Conservation (phyloP, 1,140 invertebrate species). For the Patella vulgata region DNA sequence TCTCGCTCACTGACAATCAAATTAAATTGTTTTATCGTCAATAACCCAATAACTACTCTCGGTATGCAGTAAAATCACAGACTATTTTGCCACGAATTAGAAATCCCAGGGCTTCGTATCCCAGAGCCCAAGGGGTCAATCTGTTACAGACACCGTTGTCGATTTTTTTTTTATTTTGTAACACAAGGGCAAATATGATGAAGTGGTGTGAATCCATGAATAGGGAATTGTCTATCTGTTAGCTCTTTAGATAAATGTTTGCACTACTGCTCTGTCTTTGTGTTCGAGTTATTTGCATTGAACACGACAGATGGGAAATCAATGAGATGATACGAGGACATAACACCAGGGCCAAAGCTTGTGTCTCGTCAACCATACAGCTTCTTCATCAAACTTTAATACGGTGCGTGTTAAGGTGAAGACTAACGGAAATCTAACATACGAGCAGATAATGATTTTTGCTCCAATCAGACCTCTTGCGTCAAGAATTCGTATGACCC, state of each 20-base stretch:
- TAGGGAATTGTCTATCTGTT: constrained; percentile 6
- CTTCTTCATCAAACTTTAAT: constrained; percentile 8
- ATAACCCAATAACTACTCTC: no score
- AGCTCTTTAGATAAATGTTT: constrained; percentile 15
- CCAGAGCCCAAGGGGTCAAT: no score
- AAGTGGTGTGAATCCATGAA: no score
- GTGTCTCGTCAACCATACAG: constrained; percentile 5
- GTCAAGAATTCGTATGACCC: not conserved
- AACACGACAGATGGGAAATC: constrained; percentile 11
- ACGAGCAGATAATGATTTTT: constrained; percentile 17
- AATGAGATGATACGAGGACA: constrained; percentile 1
- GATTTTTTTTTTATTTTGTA: no score
- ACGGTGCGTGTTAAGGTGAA: not conserved
- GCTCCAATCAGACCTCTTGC: not conserved
- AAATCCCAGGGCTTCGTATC: no score
- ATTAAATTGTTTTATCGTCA: no score
- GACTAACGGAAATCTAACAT: constrained; percentile 10
- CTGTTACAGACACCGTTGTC: no score
- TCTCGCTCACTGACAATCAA: no score
- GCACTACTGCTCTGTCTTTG: constrained; percentile 6
- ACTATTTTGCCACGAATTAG: no score
- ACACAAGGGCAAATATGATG: no score
- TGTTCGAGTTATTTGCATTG: constrained; percentile 12
- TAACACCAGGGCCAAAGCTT: constrained; percentile 6
- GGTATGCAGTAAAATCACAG: no score